These are phyloP conservation scores for Colostygia pectinataria DNA, from an alignment of 2,888 invertebrate species.

Conservation along the genomic window DNA sequence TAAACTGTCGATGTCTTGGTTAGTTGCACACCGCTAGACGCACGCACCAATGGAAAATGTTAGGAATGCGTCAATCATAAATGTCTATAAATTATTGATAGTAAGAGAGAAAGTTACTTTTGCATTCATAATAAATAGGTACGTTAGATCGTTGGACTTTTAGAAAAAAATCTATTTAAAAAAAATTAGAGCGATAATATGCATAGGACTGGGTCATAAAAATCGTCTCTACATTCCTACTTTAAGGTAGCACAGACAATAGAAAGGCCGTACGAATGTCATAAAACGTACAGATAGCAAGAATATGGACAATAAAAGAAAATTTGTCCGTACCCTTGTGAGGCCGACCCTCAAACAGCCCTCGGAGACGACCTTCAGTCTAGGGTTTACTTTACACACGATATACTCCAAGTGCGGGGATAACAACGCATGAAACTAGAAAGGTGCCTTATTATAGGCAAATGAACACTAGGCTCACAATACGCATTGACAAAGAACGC, in stretches of 20 bases:
- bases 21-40: slow-evolving; percentile 29
- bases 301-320: slow-evolving; percentile 44
- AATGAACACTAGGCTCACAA: neutral
- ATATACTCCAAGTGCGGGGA: slow-evolving; percentile 31
- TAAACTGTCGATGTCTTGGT: slow-evolving; percentile 21
- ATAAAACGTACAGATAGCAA: slow-evolving; percentile 39
- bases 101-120: slow-evolving; percentile 13
- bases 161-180: no score
- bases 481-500: no score
- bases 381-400: slow-evolving; percentile 38
- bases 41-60: slow-evolving; percentile 21
- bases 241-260: slow-evolving; percentile 1
- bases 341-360: slow-evolving; percentile 38
- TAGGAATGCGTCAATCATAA: slow-evolving; percentile 32
- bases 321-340: slow-evolving; percentile 45
- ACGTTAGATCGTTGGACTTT: no score
- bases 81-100: slow-evolving; percentile 20
- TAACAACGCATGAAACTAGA: slow-evolving; percentile 28
- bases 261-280: slow-evolving; percentile 12
- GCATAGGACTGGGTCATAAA: no score
- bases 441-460: slow-evolving; percentile 1
- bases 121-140: neutral
- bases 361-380: slow-evolving; percentile 41
- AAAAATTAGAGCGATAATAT: no score
- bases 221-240: no score